These are phyloP conservation scores for Dreissena rostriformis DNA, from an alignment of 1,140 invertebrate genomes.

Conservation along the genomic window DNA sequence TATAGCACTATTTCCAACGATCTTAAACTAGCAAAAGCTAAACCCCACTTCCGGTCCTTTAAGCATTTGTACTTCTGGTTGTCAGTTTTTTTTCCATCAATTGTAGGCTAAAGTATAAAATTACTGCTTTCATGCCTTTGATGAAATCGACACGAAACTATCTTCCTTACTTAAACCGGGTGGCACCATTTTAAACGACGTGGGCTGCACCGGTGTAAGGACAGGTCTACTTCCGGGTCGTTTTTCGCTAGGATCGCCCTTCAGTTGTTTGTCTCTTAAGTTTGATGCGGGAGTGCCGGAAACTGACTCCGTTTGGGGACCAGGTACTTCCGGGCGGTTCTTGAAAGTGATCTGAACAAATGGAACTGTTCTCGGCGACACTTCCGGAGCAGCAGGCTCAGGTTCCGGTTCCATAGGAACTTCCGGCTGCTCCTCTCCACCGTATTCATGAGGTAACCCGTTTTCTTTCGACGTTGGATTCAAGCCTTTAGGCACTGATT, in stretches of 20 bases:
- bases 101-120: too few species aligned
- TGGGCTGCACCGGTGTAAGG: conserved; percentile 24
- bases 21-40: too few species aligned
- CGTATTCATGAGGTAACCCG: background rate
- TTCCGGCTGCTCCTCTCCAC: background rate
- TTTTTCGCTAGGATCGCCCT: conserved; percentile 1
- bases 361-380: conserved; percentile 21
- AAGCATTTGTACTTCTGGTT: too few species aligned
- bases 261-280: background rate
- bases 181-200: conserved; percentile 51
- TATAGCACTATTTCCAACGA: too few species aligned
- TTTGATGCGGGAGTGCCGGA: too few species aligned
- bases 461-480: background rate
- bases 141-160: conserved; percentile 21
- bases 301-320: too few species aligned
- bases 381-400: background rate
- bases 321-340: background rate
- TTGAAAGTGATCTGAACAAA: conserved; percentile 55
- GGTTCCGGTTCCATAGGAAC: background rate
- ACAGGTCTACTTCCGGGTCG: conserved; percentile 10
- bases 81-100: too few species aligned
- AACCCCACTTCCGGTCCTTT: too few species aligned
- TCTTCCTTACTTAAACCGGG: conserved; percentile 45
- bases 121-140: background rate
- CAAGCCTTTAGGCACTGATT: background rate